A percentile compares a stretch with the other conserved stretches of the same genome.
These are phyloP conservation scores for Sinohyriopsis cumingii DNA, from an alignment of 2,888 invertebrate species.

Conservation along the genomic window DNA sequence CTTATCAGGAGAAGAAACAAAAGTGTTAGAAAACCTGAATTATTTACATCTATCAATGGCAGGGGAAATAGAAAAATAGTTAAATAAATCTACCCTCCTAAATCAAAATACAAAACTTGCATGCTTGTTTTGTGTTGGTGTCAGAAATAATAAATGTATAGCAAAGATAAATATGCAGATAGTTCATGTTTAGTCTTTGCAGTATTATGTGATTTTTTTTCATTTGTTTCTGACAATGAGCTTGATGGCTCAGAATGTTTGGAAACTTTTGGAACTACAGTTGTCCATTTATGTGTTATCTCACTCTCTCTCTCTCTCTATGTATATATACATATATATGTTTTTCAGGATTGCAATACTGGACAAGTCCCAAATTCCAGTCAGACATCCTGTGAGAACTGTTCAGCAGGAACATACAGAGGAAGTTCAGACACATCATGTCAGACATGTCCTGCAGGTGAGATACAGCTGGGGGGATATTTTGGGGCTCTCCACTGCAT, in stretches of 20 bases:
- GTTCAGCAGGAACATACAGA: slow-evolving; percentile 50
- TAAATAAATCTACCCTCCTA: too few relatives aligned
- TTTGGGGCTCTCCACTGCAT: too few relatives aligned
- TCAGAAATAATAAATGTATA: too few relatives aligned
- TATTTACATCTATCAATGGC: too few relatives aligned
- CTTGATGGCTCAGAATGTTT: background rate
- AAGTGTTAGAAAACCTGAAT: too few relatives aligned
- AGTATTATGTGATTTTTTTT: background rate
- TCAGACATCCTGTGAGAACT: slow-evolving; percentile 49
- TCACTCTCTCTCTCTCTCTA: background rate
- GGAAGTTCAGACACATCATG: slow-evolving; percentile 42
- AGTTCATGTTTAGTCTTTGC: too few relatives aligned
- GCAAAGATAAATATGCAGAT: too few relatives aligned
- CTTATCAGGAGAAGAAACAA: too few relatives aligned
- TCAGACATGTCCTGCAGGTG: slow-evolving; percentile 54
- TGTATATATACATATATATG: background rate
- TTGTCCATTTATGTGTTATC: background rate
- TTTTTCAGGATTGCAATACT: slow-evolving; percentile 52
- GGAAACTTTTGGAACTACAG: background rate
- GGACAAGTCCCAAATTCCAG: slow-evolving; percentile 49
- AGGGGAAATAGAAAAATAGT: too few relatives aligned
- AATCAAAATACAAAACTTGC: too few relatives aligned
- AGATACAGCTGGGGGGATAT: background rate
- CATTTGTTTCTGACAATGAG: background rate
- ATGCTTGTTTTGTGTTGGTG: too few relatives aligned